These are phyloP conservation scores for Actias luna DNA, from an alignment of 2,888 invertebrate species.

Conservation along the genomic window DNA sequence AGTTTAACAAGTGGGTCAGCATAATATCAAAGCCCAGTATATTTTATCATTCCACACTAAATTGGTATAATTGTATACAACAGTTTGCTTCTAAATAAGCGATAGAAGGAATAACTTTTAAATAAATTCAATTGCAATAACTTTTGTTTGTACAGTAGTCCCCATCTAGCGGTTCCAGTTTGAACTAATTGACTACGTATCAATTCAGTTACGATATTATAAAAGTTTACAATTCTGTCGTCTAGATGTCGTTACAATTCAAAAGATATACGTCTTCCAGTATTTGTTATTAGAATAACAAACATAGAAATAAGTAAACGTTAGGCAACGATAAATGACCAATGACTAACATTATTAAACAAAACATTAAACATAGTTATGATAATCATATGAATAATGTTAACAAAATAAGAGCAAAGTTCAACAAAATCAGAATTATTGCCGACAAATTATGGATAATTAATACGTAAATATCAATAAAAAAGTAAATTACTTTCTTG, in stretches of 20 bases:
- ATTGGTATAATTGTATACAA: too few relatives aligned
- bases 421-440: background rate
- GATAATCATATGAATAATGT: background rate
- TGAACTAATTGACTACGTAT: background rate
- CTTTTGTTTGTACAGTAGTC: background rate
- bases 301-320: background rate
- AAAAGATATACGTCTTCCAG: background rate
- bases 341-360: slow-evolving; percentile 5
- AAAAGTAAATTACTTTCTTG: background rate
- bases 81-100: too few relatives aligned
- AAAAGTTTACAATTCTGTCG: background rate
- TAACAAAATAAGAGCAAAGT: background rate
- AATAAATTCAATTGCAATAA: background rate
- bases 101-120: too few relatives aligned
- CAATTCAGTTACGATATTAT: background rate
- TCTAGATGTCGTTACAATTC: background rate
- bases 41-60: too few relatives aligned
- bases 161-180: background rate
- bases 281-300: background rate
- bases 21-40: too few relatives aligned
- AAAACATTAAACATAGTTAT: slow-evolving; percentile 3
- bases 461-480: background rate
- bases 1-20: too few relatives aligned
- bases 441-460: background rate
- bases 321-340: slow-evolving; percentile 6